Evolutionary conservation across 2,113 vertebrate species (phyloP), one percentile per base, ranked within the genome.

Genomic region (Variabilichromis moorii): DNA sequence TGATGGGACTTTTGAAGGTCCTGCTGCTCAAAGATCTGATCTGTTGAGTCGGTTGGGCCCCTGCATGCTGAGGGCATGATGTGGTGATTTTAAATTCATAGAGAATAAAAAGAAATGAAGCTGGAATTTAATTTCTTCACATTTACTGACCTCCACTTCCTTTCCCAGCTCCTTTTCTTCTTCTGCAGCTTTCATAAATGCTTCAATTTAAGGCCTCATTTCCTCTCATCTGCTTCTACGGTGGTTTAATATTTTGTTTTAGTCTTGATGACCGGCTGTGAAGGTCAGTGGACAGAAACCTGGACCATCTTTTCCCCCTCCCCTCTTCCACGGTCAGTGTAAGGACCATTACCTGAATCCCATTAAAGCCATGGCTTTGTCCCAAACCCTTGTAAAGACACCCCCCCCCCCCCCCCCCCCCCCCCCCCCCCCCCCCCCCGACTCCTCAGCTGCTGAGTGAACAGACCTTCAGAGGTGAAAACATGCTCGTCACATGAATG

Each of bases 151-250:
- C 33, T 71, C 79, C 73, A 24, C 45, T 16, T 5, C 26, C 16
- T 50, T 24, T 19, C 66, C n/a, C 17, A 11, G 14, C 26, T 78
- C 45, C 10, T 78, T 78, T 61, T 87, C 85, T 92, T 90, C 86
- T 87, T 86, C 88, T 88, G 19, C 89, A 76, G 81, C 73, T 88
- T 94, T 94, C 95, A 93, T 95, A 92, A 95, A 93, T 31, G 80
- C 91, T 85, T 66, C 90, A 90, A 96, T 96, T 96, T 95, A 96
- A 96, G 90, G 96, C 59, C 91, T 96, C 95, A 96, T 96, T 96
- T 96, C 91, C 93, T 91, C 90, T 95, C 92, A 92, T 93, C 94
- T 95, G 95, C 91, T 95, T 93, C 88, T 83, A 50, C 21, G 45
- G 21, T 83, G 42, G 26, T 90, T 90, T 86, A 89, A 88, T 86